Base-by-base conservation (phyloP, 1,140 invertebrate species). In the Tribolium madens region DNA sequence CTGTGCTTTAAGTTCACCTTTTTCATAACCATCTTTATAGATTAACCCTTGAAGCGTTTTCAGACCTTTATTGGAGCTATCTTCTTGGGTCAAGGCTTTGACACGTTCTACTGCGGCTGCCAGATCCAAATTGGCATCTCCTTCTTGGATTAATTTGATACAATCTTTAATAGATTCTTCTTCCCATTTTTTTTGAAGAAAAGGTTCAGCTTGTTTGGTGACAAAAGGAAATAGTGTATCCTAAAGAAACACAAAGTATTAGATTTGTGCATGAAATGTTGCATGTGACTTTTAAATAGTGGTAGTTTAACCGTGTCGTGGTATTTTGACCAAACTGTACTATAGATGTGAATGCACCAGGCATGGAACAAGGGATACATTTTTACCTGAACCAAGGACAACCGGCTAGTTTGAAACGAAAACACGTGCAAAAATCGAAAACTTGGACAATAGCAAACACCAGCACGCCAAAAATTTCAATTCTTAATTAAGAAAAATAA, bases 21-120 rank as follows among this genome's bases (percentile, higher is more conserved):
- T 89, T 72, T 92, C 89, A 85, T 97, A 97, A 5, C 94, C 97
- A 78, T 93, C 89, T 81, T 91, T 90, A 94, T 95, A 97, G 78
- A 98, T 94, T 46, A 95, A 89, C 1, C 96, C 96, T 84, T 98
- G 96, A 2, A 98, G 87, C 46, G 92, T 89, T 86, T 98, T 98
- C 21, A 98, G 87, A 14, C 93, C 90, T 12, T 90, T 91, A 18
- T 91, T 91, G 85, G 97, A 96, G 68, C 93, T 90, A 86, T 97
- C 93, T 13, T 87, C 86, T 48, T 93, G 91, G 89, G 97, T 97
- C 3, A 84, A 71, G 91, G 92, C 93, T 76, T 91, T 89, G 9
- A 96, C 87, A 87, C 92, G 93, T 72, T 90, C 89, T 13, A 91
- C 85, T 26, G 93, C 81, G 50, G 88, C 88, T 26, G 93, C 81